These are phyloP conservation scores for Diadegma fenestrale DNA, from an alignment of 2,888 invertebrate genomes.

Conservation along the genomic window DNA sequence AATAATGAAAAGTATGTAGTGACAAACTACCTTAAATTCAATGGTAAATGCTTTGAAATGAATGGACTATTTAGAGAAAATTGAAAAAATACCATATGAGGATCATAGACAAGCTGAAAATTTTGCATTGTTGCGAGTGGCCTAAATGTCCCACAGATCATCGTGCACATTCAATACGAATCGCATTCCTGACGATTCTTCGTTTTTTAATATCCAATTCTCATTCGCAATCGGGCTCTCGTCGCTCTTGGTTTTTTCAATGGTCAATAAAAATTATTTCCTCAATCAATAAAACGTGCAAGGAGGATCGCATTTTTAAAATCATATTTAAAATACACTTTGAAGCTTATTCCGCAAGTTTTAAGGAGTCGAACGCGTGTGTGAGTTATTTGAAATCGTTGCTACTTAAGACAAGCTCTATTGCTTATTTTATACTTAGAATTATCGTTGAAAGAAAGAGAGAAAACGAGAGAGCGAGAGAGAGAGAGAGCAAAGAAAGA, in stretches of 20 bases:
- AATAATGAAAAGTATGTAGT: constrained; percentile 34
- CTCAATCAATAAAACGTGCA: constrained; percentile 3
- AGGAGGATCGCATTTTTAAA: constrained; percentile 4
- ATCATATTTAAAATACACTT: constrained; percentile 30
- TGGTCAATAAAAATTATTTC: background rate
- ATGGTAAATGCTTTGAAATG: constrained; percentile 51
- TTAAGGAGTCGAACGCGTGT: constrained; percentile 76
- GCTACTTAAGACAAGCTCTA: constrained; percentile 83
- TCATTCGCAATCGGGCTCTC: constrained; percentile 19
- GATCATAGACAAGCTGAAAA: constrained; percentile 34
- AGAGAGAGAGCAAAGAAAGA: constrained; percentile 45
- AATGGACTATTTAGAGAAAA: constrained; percentile 36
- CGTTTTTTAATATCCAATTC: constrained; percentile 7
- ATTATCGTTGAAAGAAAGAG: constrained; percentile 71
- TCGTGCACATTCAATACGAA: constrained; percentile 10
- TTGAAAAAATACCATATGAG: background rate
- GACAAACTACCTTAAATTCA: constrained; percentile 28
- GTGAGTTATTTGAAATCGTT: constrained; percentile 82
- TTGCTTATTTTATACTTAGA: constrained; percentile 85
- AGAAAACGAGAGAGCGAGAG: constrained; percentile 8
- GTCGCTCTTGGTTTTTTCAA: constrained; percentile 23
- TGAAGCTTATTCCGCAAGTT: constrained; percentile 61
- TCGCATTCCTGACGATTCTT: constrained; percentile 6
- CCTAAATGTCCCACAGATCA: constrained; percentile 52
- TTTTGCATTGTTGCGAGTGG: constrained; percentile 56